A percentile compares a stretch with the other conserved stretches of the same genome.
phyloP scores from a whole-genome alignment of 2,888 invertebrate species.

The Scaptodrosophila latifasciaeformis region DNA sequence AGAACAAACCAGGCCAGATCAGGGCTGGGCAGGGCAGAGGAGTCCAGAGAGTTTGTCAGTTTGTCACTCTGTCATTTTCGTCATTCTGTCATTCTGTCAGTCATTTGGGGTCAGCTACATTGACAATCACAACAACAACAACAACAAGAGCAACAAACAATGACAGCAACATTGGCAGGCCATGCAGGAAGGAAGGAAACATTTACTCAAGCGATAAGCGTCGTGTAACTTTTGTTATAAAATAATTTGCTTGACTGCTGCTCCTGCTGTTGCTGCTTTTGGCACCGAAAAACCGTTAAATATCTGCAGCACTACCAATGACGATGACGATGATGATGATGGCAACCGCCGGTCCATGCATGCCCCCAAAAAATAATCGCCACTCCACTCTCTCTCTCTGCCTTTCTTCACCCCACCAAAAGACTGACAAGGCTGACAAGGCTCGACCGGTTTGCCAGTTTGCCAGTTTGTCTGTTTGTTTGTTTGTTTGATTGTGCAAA shows the following conservation, averaged over 20 bases:
- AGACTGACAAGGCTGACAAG: too few species aligned
- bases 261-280: background rate
- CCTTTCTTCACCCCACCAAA: too few species aligned
- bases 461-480: background rate
- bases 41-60: background rate
- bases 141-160: too few species aligned
- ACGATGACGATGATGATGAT: too few species aligned
- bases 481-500: slow-evolving; percentile 11
- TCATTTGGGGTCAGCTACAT: background rate
- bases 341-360: too few species aligned
- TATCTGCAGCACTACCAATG: background rate
- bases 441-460: background rate
- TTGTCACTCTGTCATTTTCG: background rate
- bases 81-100: background rate
- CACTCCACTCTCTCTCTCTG: too few species aligned
- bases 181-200: slow-evolving; percentile 3
- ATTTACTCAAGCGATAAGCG: slow-evolving; percentile 36
- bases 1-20: too few species aligned
- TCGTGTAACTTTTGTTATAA: slow-evolving; percentile 44
- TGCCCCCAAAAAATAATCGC: too few species aligned
- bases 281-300: background rate
- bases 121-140: too few species aligned
- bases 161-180: background rate
- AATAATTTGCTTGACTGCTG: slow-evolving; percentile 17
- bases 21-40: background rate